Evolutionary conservation across 2,113 vertebrate species (phyloP).

Genomic region (Lonchura striata): DNA sequence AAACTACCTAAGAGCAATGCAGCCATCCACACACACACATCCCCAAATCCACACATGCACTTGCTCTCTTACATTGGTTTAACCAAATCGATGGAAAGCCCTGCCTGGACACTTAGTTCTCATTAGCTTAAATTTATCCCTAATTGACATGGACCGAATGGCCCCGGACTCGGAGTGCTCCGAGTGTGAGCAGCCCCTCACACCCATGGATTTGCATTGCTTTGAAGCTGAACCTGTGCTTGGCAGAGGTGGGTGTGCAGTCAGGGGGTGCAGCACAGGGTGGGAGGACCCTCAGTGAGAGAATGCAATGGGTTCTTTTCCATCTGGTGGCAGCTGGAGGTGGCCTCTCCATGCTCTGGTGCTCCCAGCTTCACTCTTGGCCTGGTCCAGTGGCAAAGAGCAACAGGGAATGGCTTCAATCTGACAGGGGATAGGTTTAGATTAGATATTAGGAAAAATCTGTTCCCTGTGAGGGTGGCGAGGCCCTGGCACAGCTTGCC

Average conservation of each 20-base stretch:
- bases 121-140: conserved; percentile 32
- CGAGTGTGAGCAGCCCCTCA: background rate
- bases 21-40: fast-evolving
- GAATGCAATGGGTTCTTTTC: background rate
- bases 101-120: conserved; percentile 13
- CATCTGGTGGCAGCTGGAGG: background rate
- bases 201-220: fast-evolving
- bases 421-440: background rate
- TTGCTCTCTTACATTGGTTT: background rate
- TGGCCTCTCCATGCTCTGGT: fast-evolving
- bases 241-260: fast-evolving
- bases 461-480: background rate
- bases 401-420: background rate
- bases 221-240: background rate
- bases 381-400: background rate
- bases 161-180: background rate
- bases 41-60: fast-evolving
- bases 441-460: background rate
- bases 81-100: conserved; percentile 30
- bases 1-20: background rate
- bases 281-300: background rate
- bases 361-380: background rate
- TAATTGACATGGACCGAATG: background rate
- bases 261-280: fast-evolving
- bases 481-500: background rate